Evolutionary conservation across 2,797 vertebrate species (phyloP).

Genomic region (Halcyon badia): DNA sequence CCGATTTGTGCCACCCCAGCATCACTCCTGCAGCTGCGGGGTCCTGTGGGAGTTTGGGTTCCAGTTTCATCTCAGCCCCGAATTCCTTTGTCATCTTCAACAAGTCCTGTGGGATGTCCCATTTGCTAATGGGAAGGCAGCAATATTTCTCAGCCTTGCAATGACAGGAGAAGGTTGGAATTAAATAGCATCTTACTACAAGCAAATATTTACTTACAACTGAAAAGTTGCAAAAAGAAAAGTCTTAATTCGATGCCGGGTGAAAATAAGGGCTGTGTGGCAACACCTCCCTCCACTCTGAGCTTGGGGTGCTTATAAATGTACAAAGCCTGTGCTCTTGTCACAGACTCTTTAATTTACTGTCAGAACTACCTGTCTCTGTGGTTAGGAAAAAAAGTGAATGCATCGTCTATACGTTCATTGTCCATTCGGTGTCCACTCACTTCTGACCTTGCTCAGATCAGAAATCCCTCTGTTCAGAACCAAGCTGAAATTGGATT

Average conservation of each 20-base stretch:
- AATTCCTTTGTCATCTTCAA: not conserved
- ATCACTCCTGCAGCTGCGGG: not conserved
- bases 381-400: not conserved
- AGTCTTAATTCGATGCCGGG: not conserved
- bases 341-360: not conserved
- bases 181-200: not conserved
- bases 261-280: not conserved
- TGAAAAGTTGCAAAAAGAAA: not conserved
- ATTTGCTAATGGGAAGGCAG: not conserved
- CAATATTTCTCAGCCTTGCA: not conserved
- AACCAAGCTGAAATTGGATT: not conserved
- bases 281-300: not conserved
- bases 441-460: not conserved
- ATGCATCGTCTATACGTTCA: fast-evolving
- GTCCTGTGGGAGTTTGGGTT: not conserved
- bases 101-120: fast-evolving
- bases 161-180: not conserved
- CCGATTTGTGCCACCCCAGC: not conserved
- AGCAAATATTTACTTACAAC: not conserved
- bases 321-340: not conserved
- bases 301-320: not conserved
- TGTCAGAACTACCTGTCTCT: not conserved
- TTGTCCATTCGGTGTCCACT: not conserved
- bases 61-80: not conserved
- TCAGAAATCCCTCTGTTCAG: not conserved